A percentile compares a stretch with the other conserved stretches of the same genome.
These are phyloP conservation scores for Epinotia bilunana DNA, from an alignment of 2,888 invertebrate species.

Conservation along the genomic window DNA sequence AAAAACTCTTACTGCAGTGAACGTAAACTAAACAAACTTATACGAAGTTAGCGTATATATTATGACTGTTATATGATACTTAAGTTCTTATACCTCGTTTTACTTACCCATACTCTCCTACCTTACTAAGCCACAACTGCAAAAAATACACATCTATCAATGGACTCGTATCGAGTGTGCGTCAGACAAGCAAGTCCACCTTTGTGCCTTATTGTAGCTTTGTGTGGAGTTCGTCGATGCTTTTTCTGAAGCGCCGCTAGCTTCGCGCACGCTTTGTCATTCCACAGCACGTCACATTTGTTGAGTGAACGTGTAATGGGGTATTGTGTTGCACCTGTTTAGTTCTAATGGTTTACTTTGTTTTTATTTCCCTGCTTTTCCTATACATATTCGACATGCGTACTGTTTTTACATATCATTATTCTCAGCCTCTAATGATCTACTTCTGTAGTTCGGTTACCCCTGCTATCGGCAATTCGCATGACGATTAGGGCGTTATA, in stretches of 20 bases:
- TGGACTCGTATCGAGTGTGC: slow-evolving; percentile 37
- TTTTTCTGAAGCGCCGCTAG: slow-evolving; percentile 40
- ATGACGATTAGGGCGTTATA: no score
- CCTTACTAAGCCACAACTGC: slow-evolving; percentile 15
- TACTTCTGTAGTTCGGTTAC: no score
- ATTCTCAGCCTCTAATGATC: no score
- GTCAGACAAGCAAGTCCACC: slow-evolving; percentile 43
- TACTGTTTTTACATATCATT: background rate
- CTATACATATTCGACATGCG: background rate
- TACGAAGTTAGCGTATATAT: no score
- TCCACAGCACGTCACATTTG: slow-evolving; percentile 23
- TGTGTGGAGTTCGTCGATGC: slow-evolving; percentile 39
- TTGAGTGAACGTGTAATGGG: slow-evolving; percentile 31
- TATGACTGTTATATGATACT: no score
- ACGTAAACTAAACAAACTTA: no score
- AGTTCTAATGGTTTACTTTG: slow-evolving; percentile 23
- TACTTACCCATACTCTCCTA: no score
- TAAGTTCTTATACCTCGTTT: no score
- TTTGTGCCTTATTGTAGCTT: slow-evolving; percentile 42
- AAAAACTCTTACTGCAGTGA: no score
- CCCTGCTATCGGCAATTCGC: no score
- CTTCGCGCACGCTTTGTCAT: slow-evolving; percentile 40
- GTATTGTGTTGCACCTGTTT: slow-evolving; percentile 23
- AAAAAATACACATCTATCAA: slow-evolving; percentile 40
- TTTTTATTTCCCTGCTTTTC: background rate